A percentile compares a stretch with the other conserved stretches of the same genome.
Conservation (phyloP, 2,888 invertebrate genomes). For the Chorisops tibialis region DNA sequence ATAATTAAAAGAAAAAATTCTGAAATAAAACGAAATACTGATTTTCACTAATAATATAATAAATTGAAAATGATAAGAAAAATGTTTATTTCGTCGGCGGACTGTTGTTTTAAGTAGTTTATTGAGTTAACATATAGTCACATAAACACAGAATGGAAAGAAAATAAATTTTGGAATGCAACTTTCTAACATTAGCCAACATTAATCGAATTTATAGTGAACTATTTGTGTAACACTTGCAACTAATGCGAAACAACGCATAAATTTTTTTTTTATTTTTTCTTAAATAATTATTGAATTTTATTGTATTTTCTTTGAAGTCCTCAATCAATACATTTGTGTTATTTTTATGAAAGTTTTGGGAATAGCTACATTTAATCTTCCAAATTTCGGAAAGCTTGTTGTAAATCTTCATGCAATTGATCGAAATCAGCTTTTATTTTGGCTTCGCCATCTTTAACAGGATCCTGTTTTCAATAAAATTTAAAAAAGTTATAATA, state of each 20-base stretch:
- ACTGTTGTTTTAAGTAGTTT: too few relatives aligned
- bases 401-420: constrained; percentile 93
- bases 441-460: constrained; percentile 96
- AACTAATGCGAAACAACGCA: neutral
- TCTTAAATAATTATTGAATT: neutral
- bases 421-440: constrained; percentile 97
- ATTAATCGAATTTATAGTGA: too few relatives aligned
- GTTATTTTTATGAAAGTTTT: neutral
- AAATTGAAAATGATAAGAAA: too few relatives aligned
- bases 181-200: too few relatives aligned
- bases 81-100: too few relatives aligned
- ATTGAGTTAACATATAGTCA: too few relatives aligned
- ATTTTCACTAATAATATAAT: too few relatives aligned
- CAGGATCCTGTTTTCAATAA: constrained; percentile 75
- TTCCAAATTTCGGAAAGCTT: constrained; percentile 97
- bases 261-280: neutral
- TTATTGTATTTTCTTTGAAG: neutral
- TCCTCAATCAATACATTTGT: neutral
- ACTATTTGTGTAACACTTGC: too few relatives aligned
- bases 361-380: constrained; percentile 62
- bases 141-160: too few relatives aligned
- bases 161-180: too few relatives aligned
- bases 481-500: neutral
- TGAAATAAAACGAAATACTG: too few relatives aligned
- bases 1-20: too few relatives aligned